Percentiles rank a stretch among this genome's conserved stretches.
Conservation (phyloP, 2,797 vertebrate species). For the Limosa lapponica region DNA sequence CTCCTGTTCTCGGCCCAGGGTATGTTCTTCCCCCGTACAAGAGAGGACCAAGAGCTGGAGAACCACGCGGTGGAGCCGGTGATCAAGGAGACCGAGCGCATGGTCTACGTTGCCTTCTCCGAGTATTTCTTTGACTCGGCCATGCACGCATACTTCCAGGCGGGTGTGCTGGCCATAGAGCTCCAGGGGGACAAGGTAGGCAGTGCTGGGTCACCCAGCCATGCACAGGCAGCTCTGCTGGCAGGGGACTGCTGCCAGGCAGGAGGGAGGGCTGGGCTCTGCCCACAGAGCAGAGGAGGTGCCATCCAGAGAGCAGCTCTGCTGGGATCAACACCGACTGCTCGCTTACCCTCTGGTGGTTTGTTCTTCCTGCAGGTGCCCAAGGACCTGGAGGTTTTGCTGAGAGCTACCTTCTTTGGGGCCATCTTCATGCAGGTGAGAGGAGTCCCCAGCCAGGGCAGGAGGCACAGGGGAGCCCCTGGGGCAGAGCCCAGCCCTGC, state of each 20-base stretch:
- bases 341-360: accelerated
- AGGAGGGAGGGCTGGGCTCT: background rate
- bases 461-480: background rate
- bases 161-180: slow-evolving; percentile 82
- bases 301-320: slow-evolving; percentile 49
- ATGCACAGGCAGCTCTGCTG: accelerated
- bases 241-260: background rate
- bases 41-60: slow-evolving; percentile 76
- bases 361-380: slow-evolving; percentile 83
- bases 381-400: slow-evolving; percentile 89
- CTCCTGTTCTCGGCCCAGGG: slow-evolving; percentile 71
- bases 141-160: slow-evolving; percentile 88
- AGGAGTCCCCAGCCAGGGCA: background rate
- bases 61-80: slow-evolving; percentile 85
- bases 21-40: slow-evolving; percentile 85
- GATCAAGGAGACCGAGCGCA: slow-evolving; percentile 86
- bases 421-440: slow-evolving; percentile 90
- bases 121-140: slow-evolving; percentile 96
- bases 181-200: slow-evolving; percentile 87
- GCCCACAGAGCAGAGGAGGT: background rate
- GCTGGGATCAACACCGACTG: background rate
- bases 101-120: slow-evolving; percentile 94
- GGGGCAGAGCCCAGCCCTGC: background rate
- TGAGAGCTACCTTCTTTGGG: slow-evolving; percentile 92
- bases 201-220: accelerated